A percentile compares a stretch with the other conserved stretches of the same genome.
Evolutionary conservation across 2,888 invertebrate genomes (phyloP).

Genomic region (Gymnoscelis rufifasciata): DNA sequence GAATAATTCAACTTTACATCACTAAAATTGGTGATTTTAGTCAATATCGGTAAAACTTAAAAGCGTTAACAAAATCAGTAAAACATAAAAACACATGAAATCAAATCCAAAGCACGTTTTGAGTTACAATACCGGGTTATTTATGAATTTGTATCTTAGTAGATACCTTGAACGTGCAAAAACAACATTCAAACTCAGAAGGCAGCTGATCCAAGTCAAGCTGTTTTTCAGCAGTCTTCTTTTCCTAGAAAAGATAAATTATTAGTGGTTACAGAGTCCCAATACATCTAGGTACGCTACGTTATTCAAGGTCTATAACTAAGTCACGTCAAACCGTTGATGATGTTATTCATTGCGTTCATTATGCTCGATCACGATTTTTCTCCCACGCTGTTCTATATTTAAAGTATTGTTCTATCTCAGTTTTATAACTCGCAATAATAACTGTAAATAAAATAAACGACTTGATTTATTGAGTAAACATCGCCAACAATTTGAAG

Average conservation of each 20-base stretch:
- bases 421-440: not conserved
- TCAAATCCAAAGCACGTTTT: constrained; percentile 2
- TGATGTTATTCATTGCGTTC: constrained; percentile 16
- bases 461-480: constrained; percentile 2
- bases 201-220: constrained; percentile 93
- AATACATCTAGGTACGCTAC: not conserved
- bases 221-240: constrained; percentile 85
- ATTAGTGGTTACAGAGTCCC: constrained; percentile 45
- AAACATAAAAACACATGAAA: not conserved
- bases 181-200: constrained; percentile 98
- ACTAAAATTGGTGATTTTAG: too few relatives aligned
- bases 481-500: constrained; percentile 14
- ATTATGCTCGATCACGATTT: not conserved
- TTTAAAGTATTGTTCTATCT: constrained; percentile 2
- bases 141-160: constrained; percentile 69
- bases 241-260: constrained; percentile 79
- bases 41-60: too few relatives aligned
- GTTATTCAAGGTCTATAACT: constrained; percentile 2
- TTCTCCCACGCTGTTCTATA: not conserved
- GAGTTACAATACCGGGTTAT: constrained; percentile 2
- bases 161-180: constrained; percentile 94
- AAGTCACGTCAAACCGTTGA: constrained; percentile 17
- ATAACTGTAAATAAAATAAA: constrained; percentile 7
- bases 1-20: too few relatives aligned
- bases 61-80: too few relatives aligned